phyloP scores from a whole-genome alignment of 1,140 invertebrate genomes.

The Pachyrhynchus sulphureomaculatus region DNA sequence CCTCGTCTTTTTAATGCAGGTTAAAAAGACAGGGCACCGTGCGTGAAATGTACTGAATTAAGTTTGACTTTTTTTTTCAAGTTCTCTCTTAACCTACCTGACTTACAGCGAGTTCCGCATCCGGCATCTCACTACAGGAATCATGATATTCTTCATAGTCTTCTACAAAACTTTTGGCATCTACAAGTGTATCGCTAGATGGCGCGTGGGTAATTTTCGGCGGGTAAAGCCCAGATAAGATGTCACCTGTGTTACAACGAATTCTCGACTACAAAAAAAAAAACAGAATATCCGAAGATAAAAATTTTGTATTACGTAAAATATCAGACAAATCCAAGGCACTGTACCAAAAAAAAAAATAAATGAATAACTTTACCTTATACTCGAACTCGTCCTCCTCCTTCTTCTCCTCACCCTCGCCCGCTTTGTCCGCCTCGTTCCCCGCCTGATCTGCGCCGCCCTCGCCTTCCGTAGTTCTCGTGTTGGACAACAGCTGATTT shows the following conservation, averaged over 20 bases:
- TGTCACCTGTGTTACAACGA: constrained; percentile 38
- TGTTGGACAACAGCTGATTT: constrained; percentile 32
- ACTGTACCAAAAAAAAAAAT: no score
- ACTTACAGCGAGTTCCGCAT: constrained; percentile 32
- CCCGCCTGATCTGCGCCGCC: neutral
- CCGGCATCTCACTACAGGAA: constrained; percentile 45
- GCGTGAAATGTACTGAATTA: no score
- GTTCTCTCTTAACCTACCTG: constrained; percentile 32
- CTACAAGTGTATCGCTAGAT: constrained; percentile 40
- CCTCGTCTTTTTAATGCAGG: no score
- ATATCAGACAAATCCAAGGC: no score
- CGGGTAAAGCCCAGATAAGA: constrained; percentile 31
- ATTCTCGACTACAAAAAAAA: constrained; percentile 29
- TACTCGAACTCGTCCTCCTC: constrained; percentile 14
- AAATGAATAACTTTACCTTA: constrained; percentile 7
- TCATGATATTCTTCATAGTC: constrained; percentile 50
- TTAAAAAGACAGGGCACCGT: no score
- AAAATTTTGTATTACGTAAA: no score
- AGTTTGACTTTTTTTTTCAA: no score
- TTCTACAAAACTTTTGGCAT: constrained; percentile 48
- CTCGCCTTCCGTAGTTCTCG: neutral
- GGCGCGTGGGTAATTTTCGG: constrained; percentile 41
- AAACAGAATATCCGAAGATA: neutral
- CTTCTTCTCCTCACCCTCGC: neutral
- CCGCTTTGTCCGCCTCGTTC: neutral